These are phyloP conservation scores for Cololabis saira DNA, from an alignment of 2,113 vertebrate species.

Conservation along the genomic window DNA sequence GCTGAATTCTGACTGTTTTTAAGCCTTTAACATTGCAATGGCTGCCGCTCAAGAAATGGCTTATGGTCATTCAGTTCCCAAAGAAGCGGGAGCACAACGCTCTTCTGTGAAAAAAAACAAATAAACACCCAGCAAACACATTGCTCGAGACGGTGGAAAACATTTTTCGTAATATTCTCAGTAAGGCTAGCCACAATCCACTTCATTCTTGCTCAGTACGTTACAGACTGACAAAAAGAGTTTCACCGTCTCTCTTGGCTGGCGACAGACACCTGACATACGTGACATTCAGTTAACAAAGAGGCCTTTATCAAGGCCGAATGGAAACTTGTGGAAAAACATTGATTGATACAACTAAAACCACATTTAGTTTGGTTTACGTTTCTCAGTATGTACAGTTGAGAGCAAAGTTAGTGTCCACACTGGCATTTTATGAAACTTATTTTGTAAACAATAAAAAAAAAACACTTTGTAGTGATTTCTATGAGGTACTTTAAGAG, in stretches of 20 bases:
- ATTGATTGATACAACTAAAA: conserved; percentile 38
- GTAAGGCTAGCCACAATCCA: conserved; percentile 31
- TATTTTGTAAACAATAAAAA: conserved; percentile 80
- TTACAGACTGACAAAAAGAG: conserved; percentile 44
- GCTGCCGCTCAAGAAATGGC: conserved; percentile 51
- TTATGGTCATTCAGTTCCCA: conserved; percentile 29
- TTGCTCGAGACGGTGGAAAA: conserved; percentile 24
- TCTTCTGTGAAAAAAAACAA: conserved; percentile 23
- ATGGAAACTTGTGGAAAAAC: conserved; percentile 29
- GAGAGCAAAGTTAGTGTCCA: conserved; percentile 71
- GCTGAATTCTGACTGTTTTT: background rate
- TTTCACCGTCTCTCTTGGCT: conserved; percentile 17
- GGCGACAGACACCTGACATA: conserved; percentile 42
- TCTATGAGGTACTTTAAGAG: conserved; percentile 79
- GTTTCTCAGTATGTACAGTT: conserved; percentile 73
- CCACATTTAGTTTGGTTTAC: conserved; percentile 59
- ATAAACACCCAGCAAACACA: conserved; percentile 22
- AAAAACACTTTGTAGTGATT: conserved; percentile 70
- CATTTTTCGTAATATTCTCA: conserved; percentile 8
- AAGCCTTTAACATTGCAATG: conserved; percentile 30
- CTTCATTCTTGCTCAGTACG: conserved; percentile 26
- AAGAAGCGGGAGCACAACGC: conserved; percentile 25
- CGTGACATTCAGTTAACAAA: conserved; percentile 60
- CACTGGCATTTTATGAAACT: conserved; percentile 69
- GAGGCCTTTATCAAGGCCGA: conserved; percentile 32